Conservation (phyloP, 2,113 vertebrate species). For the Thermophis baileyi region DNA sequence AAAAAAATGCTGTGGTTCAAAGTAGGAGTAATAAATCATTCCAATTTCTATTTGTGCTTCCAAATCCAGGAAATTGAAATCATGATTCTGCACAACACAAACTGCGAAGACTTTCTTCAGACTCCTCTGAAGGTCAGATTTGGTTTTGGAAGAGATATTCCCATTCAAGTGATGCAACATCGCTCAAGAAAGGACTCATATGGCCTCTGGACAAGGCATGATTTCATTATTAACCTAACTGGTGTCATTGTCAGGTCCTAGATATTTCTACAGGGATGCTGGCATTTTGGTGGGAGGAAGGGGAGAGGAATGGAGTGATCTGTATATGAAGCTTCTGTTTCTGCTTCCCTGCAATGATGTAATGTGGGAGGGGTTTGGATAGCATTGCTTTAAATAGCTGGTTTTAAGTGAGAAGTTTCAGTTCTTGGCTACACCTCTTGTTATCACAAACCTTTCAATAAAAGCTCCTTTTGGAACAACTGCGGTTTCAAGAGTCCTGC, state of each 20-base stretch:
- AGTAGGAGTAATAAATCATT: background rate
- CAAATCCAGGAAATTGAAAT: background rate
- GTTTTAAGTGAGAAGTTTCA: no score
- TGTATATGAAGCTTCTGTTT: no score
- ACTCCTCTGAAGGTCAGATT: background rate
- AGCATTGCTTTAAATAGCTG: no score
- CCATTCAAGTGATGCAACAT: background rate
- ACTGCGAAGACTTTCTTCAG: background rate
- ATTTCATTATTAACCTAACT: background rate
- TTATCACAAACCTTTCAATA: no score
- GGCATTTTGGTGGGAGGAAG: no score
- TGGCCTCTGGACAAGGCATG: background rate
- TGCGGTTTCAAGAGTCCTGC: no score
- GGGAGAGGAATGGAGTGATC: no score
- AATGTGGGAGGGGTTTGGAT: no score
- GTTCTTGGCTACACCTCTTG: no score
- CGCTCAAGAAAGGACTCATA: background rate
- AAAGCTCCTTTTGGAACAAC: no score
- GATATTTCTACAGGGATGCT: no score
- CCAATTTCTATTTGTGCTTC: background rate
- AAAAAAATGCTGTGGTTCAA: background rate
- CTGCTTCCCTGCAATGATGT: no score
- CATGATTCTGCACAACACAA: background rate
- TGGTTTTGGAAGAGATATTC: background rate
- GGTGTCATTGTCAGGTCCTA: background rate